Conservation (phyloP, 2,888 invertebrate species). For the Acleris emargana region DNA sequence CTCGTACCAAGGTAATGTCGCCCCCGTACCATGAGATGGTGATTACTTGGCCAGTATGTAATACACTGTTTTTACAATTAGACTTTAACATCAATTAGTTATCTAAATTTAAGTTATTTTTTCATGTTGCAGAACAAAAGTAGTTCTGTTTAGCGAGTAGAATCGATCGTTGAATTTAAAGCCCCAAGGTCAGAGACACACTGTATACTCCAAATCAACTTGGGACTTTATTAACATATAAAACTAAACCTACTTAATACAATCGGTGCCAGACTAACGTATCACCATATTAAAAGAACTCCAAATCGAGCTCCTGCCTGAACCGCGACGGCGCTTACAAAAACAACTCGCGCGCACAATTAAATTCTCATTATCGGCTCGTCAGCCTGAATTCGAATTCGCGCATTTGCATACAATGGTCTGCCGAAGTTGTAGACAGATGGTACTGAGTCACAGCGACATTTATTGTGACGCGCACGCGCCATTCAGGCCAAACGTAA, state of each 20-base stretch:
- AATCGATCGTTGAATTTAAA: too few species aligned
- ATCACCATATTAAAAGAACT: too few species aligned
- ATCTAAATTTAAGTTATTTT: too few species aligned
- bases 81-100: too few species aligned
- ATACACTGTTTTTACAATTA: too few species aligned
- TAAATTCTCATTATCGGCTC: conserved; percentile 31
- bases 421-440: conserved; percentile 23
- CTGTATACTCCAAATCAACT: conserved; percentile 9
- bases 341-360: conserved; percentile 21
- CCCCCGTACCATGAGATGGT: too few species aligned
- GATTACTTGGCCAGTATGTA: too few species aligned
- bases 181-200: too few species aligned
- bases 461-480: neutral
- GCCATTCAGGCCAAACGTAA: neutral
- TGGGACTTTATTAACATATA: conserved; percentile 15
- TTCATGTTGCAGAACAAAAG: too few species aligned
- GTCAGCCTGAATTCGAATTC: conserved; percentile 30
- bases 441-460: conserved; percentile 25
- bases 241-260: conserved; percentile 18
- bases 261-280: neutral
- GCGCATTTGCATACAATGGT: conserved; percentile 30
- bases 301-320: too few species aligned
- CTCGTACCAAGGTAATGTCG: too few species aligned
- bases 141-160: too few species aligned
- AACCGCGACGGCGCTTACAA: neutral